Evolutionary conservation across 2,113 vertebrate genomes (phyloP).

Genomic region (Pachyramphus minor): DNA sequence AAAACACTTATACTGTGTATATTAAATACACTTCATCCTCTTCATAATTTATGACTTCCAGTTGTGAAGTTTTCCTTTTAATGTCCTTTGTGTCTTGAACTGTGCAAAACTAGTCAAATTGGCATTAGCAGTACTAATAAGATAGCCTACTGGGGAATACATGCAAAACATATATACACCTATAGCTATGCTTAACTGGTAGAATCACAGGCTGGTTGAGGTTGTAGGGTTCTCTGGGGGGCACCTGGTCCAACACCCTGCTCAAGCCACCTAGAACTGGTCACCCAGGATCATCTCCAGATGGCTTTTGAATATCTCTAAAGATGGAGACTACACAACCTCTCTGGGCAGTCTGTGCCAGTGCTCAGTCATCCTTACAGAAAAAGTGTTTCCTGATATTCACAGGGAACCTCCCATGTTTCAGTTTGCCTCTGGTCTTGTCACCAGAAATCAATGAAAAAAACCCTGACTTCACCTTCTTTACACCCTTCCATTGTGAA

Average conservation of each 20-base stretch:
- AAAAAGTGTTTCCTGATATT: neutral
- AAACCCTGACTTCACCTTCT: neutral
- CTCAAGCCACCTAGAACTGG: neutral
- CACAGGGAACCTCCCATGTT: neutral
- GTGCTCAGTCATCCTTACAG: neutral
- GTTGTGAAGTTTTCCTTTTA: neutral
- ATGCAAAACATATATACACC: neutral
- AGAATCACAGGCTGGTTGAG: neutral
- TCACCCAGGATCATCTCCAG: neutral
- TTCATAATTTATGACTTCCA: neutral
- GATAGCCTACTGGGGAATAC: neutral
- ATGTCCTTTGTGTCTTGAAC: neutral
- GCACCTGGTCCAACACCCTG: neutral
- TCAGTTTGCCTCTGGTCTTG: neutral
- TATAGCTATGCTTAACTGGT: neutral
- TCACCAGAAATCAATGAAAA: neutral
- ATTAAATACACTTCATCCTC: neutral
- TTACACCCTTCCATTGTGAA: neutral
- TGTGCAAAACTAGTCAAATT: neutral
- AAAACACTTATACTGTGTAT: neutral
- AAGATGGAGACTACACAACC: neutral
- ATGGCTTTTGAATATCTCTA: neutral
- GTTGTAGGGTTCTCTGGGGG: neutral
- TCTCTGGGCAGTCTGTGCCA: neutral
- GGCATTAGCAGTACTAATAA: neutral